Base-by-base conservation (phyloP, 2,797 vertebrate species). In the Picus viridis region DNA sequence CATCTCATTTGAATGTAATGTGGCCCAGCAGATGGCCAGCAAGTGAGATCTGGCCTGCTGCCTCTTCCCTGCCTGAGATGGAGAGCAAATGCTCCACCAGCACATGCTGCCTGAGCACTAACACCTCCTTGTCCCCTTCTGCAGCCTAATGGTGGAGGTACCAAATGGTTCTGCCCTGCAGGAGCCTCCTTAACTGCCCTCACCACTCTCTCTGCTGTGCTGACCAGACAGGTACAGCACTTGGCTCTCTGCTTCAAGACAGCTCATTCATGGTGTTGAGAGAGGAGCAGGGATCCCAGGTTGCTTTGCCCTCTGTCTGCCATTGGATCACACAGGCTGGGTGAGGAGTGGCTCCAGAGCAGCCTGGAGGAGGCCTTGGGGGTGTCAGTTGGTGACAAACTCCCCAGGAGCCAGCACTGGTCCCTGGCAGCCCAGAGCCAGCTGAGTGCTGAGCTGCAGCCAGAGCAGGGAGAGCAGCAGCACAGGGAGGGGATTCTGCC, bases 1-100 rank as follows among this genome's bases (percentile, higher is more conserved):
- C 83, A 49, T 91, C 81, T 94, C 74, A 27, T 53, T 91, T 84
- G 77, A 79, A 62, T 88, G 76, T 64, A 68, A 64, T 68, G 95
- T 88, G 89, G 96, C 79, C 94, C 85, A 90, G 92, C 96, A 96
- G 96, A 96, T 96, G 96, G 96, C 83, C 91, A 43, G 85, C 91
- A 68, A 90, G 88, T 79, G 71, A 45, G 88, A 91, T 91, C 92
- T 96, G 95, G 96, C 95, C 91, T 90, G 88, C 61, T 95, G 91
- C 89, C 88, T 94, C 61, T 81, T 94, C 18, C 30, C 80, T 90
- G 78, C 41, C 92, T 92, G 87, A 89, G 82, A 83, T 10, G 47
- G 65, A 73, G 67, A 93, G 64, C 86, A 93, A 87, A 83, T 88
- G 74, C 85, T 96, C 54, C 45, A 86, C 79, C 68, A 95, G 71